Conservation (phyloP, 2,797 vertebrate species). For the Centropyge bicolor region DNA sequence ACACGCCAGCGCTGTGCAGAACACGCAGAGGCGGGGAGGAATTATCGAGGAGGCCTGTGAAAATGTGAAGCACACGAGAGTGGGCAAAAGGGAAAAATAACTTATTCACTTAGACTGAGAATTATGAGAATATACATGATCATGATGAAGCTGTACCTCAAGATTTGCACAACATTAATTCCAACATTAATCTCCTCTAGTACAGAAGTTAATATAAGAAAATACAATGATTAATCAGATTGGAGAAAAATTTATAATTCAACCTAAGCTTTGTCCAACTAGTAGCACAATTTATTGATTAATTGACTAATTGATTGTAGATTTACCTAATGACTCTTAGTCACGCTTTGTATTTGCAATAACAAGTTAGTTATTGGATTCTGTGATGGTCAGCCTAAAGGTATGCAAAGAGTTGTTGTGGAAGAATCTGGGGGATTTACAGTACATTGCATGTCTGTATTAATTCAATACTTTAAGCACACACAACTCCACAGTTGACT, state of each 20-base stretch:
- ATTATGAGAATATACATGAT: conserved; percentile 9
- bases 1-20: not conserved
- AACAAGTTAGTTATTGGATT: not conserved
- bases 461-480: not conserved
- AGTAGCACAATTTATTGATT: not conserved
- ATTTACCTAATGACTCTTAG: not conserved
- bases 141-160: not conserved
- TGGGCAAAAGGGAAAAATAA: not conserved
- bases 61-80: conserved; percentile 8
- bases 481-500: not conserved
- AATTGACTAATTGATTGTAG: not conserved
- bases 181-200: not conserved
- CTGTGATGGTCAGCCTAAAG: not conserved
- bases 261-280: not conserved
- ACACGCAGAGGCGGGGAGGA: not conserved
- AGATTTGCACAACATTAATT: not conserved
- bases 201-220: not conserved
- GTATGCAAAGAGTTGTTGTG: not conserved
- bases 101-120: not conserved
- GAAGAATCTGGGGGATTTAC: not conserved
- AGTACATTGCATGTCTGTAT: not conserved
- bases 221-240: not conserved
- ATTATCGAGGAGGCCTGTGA: conserved; percentile 3
- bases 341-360: not conserved
- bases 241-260: too few species aligned